A percentile compares a stretch with the other conserved stretches of the same genome.
Evolutionary conservation across 1,140 invertebrate genomes (phyloP).

Genomic region (Drosophila orena): DNA sequence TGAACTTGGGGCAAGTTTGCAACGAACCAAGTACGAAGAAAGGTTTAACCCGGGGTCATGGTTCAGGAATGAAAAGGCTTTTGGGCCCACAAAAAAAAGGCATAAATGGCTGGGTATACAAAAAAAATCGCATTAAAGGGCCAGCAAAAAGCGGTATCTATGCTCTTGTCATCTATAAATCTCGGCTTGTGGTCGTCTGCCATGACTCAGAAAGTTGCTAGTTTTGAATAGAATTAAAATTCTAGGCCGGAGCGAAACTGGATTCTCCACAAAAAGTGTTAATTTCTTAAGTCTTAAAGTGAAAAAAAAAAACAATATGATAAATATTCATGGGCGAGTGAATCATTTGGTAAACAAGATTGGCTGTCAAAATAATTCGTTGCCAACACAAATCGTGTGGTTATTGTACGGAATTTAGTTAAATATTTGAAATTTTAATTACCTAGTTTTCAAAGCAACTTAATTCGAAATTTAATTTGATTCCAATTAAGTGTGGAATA

Average conservation of each 20-base stretch:
- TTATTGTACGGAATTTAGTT: background rate
- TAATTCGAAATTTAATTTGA: background rate
- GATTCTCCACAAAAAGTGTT: conserved; percentile 38
- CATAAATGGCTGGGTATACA: conserved; percentile 7
- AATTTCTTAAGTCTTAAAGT: conserved; percentile 20
- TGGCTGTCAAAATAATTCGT: conserved; percentile 21
- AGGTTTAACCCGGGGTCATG: conserved; percentile 14
- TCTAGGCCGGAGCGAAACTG: conserved; percentile 1
- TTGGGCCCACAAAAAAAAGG: background rate
- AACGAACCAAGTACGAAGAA: conserved; percentile 6
- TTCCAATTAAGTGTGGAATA: no score
- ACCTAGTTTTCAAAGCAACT: background rate
- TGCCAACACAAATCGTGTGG: background rate
- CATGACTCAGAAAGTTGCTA: conserved; percentile 33
- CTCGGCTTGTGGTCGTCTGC: conserved; percentile 15
- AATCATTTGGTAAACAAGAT: conserved; percentile 17
- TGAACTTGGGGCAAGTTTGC: conserved; percentile 62
- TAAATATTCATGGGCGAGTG: conserved; percentile 30
- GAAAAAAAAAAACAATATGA: conserved; percentile 3
- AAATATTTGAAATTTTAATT: background rate
- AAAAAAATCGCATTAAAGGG: conserved; percentile 10
- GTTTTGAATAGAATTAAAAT: conserved; percentile 7
- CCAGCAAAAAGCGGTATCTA: conserved; percentile 12
- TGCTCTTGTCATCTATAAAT: conserved; percentile 33
- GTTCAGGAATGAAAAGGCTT: conserved; percentile 14